phyloP scores from a whole-genome alignment of 2,113 vertebrate species.

The Cromileptes altivelis region DNA sequence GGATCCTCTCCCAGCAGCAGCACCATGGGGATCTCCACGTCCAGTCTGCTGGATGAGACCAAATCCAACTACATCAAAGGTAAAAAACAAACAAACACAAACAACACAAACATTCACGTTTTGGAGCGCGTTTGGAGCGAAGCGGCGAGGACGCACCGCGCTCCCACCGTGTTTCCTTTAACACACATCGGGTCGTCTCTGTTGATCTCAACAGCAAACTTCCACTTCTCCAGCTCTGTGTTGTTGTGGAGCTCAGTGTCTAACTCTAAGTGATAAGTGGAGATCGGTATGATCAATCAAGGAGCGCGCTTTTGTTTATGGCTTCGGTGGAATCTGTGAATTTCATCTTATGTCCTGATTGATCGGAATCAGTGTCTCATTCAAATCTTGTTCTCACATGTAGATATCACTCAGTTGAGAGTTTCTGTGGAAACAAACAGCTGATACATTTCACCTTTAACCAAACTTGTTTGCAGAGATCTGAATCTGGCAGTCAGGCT shows the following conservation, averaged over 20 bases:
- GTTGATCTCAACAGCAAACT: not conserved
- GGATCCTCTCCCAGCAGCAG: constrained; percentile 35
- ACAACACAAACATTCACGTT: not conserved
- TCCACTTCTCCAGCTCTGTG: rapidly evolving
- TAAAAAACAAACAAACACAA: constrained; percentile 56
- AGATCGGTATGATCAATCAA: not conserved
- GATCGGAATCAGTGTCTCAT: not conserved
- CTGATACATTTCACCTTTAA: not conserved
- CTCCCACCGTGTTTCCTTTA: not conserved
- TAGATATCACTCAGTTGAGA: not conserved
- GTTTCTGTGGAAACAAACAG: not conserved
- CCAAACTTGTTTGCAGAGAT: not conserved
- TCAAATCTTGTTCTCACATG: no score
- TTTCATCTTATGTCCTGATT: not conserved
- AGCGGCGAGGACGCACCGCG: constrained; percentile 16
- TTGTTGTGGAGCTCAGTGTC: not conserved
- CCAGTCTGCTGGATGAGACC: constrained; percentile 90
- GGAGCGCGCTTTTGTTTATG: not conserved
- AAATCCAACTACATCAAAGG: constrained; percentile 90
- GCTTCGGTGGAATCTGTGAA: not conserved
- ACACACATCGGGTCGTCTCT: not conserved
- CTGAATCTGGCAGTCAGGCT: not conserved
- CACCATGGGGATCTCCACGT: constrained; percentile 89
- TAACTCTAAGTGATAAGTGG: rapidly evolving
- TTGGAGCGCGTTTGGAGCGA: not conserved